A percentile compares a stretch with the other conserved stretches of the same genome.
phyloP scores from a whole-genome alignment of 2,113 vertebrate species.

The Plotosus lineatus region DNA sequence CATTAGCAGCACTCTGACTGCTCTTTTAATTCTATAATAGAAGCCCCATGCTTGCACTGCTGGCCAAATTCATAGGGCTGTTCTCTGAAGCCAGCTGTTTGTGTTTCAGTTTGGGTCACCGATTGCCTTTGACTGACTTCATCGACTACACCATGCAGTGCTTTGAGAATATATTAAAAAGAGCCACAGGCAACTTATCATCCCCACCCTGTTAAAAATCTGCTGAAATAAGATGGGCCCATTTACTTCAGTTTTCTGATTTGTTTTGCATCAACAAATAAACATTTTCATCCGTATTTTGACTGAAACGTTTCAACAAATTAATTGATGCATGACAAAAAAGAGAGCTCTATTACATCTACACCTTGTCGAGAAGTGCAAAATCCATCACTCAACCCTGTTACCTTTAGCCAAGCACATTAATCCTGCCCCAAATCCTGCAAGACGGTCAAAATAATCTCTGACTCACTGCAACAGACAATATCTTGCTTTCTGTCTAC shows the following conservation, averaged over 20 bases:
- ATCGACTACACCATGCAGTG: constrained; percentile 40
- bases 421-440: constrained; percentile 43
- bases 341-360: constrained; percentile 4
- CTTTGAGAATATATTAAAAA: constrained; percentile 58
- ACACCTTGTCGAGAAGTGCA: constrained; percentile 33
- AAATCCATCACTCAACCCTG: constrained; percentile 44
- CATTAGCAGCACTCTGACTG: constrained; percentile 40
- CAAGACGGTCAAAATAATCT: constrained; percentile 24
- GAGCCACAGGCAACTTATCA: constrained; percentile 52
- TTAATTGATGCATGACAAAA: constrained; percentile 26
- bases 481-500: constrained; percentile 26
- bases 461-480: constrained; percentile 5
- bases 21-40: constrained; percentile 27
- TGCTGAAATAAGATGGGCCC: constrained; percentile 59
- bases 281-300: constrained; percentile 8
- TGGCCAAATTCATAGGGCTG: constrained; percentile 6
- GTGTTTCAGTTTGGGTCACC: constrained; percentile 51
- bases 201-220: constrained; percentile 60
- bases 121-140: constrained; percentile 46
- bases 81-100: constrained; percentile 36
- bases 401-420: constrained; percentile 39
- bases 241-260: constrained; percentile 59
- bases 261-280: constrained; percentile 47
- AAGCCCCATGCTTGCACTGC: constrained; percentile 1
- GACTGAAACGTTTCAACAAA: constrained; percentile 21